Conservation (phyloP, 64 coral and sea anemone species). For the Platygyra sinensis region DNA sequence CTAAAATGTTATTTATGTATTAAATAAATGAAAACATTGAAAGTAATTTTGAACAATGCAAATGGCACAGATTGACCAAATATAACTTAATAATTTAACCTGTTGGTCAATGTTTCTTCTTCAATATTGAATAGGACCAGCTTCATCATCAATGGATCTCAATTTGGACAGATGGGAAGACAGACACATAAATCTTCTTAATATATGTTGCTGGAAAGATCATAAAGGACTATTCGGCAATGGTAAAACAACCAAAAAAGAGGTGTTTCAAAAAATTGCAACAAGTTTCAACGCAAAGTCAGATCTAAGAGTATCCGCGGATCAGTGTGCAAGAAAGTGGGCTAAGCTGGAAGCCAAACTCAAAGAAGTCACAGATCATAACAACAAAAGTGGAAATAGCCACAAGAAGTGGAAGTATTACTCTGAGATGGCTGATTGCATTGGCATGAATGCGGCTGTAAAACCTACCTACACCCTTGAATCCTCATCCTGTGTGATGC, state of each 20-base stretch:
- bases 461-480: slow-evolving; percentile 17
- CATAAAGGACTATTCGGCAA: neutral
- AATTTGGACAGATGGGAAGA: neutral
- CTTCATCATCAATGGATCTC: too few relatives aligned
- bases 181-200: neutral
- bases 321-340: slow-evolving; percentile 13
- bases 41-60: neutral
- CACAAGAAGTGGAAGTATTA: slow-evolving; percentile 2
- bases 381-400: slow-evolving; percentile 20
- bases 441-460: neutral
- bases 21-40: neutral
- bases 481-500: neutral
- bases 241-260: slow-evolving; percentile 12
- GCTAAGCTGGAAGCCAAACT: neutral
- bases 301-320: neutral
- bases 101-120: too few relatives aligned
- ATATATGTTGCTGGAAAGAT: neutral
- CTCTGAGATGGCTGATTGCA: neutral
- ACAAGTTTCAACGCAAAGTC: neutral
- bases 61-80: neutral
- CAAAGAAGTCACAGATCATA: slow-evolving; percentile 8
- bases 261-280: neutral
- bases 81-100: too few relatives aligned
- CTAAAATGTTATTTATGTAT: neutral
- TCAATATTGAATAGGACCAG: too few relatives aligned